phyloP scores from a whole-genome alignment of 2,888 invertebrate genomes.

The Diaprepes abbreviatus region DNA sequence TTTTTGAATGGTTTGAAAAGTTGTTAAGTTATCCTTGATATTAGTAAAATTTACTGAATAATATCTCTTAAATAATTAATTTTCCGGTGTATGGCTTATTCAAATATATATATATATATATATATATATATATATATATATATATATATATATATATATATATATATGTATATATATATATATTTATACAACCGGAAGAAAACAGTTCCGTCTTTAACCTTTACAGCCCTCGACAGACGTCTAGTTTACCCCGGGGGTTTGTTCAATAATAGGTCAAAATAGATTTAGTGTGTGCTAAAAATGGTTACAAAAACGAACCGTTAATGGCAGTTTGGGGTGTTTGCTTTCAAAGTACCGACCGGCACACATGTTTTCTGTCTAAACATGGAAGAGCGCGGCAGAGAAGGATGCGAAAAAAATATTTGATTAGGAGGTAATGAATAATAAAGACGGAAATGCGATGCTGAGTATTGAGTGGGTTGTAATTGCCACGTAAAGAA shows the following conservation, averaged over 20 bases:
- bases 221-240: slow-evolving; percentile 12
- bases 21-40: no score
- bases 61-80: no score
- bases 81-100: no score
- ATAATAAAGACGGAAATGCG: slow-evolving; percentile 24
- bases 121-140: no score
- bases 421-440: slow-evolving; percentile 17
- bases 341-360: slow-evolving; percentile 38
- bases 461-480: slow-evolving; percentile 10
- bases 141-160: no score
- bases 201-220: not conserved
- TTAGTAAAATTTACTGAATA: no score
- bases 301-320: slow-evolving; percentile 42
- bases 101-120: no score
- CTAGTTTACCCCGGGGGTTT: not conserved
- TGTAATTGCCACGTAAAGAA: no score
- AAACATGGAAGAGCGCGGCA: slow-evolving; percentile 21
- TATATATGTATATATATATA: no score
- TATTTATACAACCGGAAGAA: not conserved
- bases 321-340: slow-evolving; percentile 41
- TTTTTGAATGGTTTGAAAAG: no score
- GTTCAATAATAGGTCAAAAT: slow-evolving; percentile 32
- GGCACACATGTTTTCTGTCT: slow-evolving; percentile 45
- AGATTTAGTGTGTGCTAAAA: slow-evolving; percentile 42
- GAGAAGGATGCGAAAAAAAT: slow-evolving; percentile 43